Percentiles rank a stretch among this genome's conserved stretches.
Conservation (phyloP, 1,140 invertebrate genomes). For the Heliconius hewitsoni region DNA sequence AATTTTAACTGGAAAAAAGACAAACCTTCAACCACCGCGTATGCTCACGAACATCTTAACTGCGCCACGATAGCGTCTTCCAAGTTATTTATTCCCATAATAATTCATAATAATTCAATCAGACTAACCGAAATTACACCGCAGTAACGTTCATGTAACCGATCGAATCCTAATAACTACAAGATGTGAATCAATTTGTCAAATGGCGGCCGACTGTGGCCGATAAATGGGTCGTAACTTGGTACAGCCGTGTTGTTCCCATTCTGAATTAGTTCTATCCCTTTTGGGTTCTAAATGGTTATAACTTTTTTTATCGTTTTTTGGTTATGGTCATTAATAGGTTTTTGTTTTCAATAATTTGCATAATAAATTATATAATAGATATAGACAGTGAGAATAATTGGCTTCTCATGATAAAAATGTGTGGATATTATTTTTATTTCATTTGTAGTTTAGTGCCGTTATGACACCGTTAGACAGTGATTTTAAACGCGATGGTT, state of each 20-base stretch:
- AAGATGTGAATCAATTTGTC: constrained; percentile 45
- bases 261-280: constrained; percentile 28
- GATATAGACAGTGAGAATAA: no score
- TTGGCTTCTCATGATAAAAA: no score
- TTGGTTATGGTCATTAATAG: background rate
- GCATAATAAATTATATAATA: background rate
- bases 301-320: constrained; percentile 4
- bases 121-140: constrained; percentile 10
- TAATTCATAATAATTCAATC: background rate
- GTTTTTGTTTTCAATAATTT: no score
- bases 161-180: constrained; percentile 29
- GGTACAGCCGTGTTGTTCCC: constrained; percentile 21
- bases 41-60: no score
- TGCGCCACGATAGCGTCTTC: background rate
- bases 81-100: background rate
- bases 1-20: background rate
- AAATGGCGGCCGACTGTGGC: constrained; percentile 54
- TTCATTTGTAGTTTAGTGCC: no score
- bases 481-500: no score
- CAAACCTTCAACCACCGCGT: background rate
- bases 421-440: no score
- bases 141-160: constrained; percentile 16
- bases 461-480: no score
- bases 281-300: constrained; percentile 3
- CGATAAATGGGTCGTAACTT: constrained; percentile 40